These are phyloP conservation scores for Gracilinanus agilis DNA, from an alignment of 2,113 vertebrate genomes.

Conservation along the genomic window DNA sequence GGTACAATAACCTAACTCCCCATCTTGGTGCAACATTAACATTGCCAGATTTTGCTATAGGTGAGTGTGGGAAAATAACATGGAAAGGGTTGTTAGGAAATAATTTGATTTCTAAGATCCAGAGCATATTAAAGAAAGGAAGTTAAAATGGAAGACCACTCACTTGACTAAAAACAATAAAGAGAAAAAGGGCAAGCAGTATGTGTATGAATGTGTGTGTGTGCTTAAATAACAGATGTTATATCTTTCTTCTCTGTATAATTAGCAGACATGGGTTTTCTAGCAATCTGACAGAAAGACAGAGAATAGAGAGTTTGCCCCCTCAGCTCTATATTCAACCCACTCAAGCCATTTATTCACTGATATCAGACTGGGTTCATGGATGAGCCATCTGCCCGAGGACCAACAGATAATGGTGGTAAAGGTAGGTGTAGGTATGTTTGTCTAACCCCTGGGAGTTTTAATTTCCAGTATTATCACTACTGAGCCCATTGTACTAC, in stretches of 20 bases:
- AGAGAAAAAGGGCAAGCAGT: not conserved
- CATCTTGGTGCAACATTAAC: not conserved
- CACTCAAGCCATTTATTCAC: not conserved
- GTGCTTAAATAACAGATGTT: not conserved
- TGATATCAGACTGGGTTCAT: not conserved
- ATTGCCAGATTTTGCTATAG: not conserved
- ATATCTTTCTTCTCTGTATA: not conserved
- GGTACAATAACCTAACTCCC: not conserved
- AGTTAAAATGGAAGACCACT: not conserved
- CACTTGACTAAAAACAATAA: not conserved
- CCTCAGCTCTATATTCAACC: not conserved
- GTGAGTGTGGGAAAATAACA: not conserved
- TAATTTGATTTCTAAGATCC: not conserved
- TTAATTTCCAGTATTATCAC: not conserved
- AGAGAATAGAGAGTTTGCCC: not conserved
- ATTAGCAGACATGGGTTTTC: not conserved
- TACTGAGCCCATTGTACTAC: not conserved
- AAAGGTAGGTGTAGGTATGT: not conserved
- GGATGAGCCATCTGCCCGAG: not conserved
- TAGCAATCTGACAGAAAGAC: not conserved
- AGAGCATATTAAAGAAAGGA: not conserved
- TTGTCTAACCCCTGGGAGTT: not conserved
- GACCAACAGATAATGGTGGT: not conserved
- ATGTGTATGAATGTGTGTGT: too few species aligned
- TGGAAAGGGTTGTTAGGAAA: not conserved